These are phyloP conservation scores for Erynnis tages DNA, from an alignment of 2,888 invertebrate genomes.

Conservation along the genomic window DNA sequence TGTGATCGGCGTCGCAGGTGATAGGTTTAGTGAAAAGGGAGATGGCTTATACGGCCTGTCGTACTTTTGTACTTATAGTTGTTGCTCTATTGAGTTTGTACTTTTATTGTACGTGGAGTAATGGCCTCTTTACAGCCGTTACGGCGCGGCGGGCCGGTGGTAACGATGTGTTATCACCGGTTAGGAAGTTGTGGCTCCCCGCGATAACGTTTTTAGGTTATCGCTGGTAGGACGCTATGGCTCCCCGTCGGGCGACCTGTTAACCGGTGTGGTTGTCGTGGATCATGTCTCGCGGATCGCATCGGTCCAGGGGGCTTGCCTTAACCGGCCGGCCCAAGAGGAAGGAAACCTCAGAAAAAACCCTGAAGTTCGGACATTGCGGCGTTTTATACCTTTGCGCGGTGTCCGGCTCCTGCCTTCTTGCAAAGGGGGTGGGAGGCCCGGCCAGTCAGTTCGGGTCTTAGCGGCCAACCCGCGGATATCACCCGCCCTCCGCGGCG, in stretches of 20 bases:
- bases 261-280: background rate
- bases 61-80: background rate
- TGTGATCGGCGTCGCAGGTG: background rate
- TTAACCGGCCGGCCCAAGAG: background rate
- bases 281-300: background rate
- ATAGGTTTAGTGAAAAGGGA: background rate
- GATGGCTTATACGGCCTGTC: background rate
- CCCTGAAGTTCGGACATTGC: background rate
- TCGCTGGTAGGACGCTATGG: too few relatives aligned
- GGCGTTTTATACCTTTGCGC: background rate
- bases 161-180: background rate
- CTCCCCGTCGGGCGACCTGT: background rate
- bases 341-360: background rate
- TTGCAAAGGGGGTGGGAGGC: background rate
- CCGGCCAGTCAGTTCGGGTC: conserved; percentile 1
- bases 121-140: background rate
- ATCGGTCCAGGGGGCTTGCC: background rate
- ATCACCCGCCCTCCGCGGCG: background rate
- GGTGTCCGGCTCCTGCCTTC: background rate
- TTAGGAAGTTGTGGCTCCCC: background rate
- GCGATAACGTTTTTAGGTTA: too few relatives aligned
- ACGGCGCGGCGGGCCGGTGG: background rate
- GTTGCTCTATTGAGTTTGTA: background rate
- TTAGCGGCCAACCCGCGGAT: conserved; percentile 1
- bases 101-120: background rate